These are phyloP conservation scores for Apis laboriosa DNA, from an alignment of 1,140 invertebrate species.

Conservation along the genomic window DNA sequence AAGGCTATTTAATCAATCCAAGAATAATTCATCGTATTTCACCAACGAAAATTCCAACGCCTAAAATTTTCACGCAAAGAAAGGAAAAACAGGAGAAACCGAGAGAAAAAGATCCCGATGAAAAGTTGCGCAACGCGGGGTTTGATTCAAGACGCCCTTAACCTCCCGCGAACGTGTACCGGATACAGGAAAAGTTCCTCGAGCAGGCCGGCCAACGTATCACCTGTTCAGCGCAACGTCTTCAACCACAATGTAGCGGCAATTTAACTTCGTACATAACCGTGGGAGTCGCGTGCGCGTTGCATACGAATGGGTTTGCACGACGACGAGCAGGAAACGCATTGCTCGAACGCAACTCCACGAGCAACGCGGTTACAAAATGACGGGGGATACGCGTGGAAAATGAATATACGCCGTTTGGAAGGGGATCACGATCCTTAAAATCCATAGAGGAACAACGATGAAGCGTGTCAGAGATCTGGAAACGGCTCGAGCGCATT, in stretches of 20 bases:
- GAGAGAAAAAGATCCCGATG: too few species aligned
- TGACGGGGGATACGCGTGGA: too few species aligned
- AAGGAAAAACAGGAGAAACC: neutral
- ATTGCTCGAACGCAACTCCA: conserved; percentile 44
- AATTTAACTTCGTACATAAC: conserved; percentile 70
- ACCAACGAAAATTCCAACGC: neutral
- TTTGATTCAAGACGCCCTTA: conserved; percentile 29
- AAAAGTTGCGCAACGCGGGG: neutral
- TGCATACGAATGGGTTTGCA: conserved; percentile 62
- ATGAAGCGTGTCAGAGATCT: conserved; percentile 41
- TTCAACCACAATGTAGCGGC: conserved; percentile 59
- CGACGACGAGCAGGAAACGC: conserved; percentile 36
- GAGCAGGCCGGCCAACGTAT: conserved; percentile 51
- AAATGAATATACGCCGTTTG: neutral
- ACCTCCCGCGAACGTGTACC: conserved; percentile 56
- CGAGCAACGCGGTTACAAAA: neutral
- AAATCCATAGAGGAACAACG: conserved; percentile 53
- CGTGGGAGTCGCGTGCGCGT: conserved; percentile 46
- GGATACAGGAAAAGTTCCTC: conserved; percentile 48
- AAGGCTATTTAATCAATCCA: neutral
- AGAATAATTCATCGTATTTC: neutral
- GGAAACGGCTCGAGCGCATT: conserved; percentile 34
- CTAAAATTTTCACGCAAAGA: neutral
- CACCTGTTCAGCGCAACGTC: conserved; percentile 62
- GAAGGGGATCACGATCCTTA: conserved; percentile 38